These are phyloP conservation scores for Tetragnatha montana DNA, from an alignment of 2,888 invertebrate species.

Conservation along the genomic window DNA sequence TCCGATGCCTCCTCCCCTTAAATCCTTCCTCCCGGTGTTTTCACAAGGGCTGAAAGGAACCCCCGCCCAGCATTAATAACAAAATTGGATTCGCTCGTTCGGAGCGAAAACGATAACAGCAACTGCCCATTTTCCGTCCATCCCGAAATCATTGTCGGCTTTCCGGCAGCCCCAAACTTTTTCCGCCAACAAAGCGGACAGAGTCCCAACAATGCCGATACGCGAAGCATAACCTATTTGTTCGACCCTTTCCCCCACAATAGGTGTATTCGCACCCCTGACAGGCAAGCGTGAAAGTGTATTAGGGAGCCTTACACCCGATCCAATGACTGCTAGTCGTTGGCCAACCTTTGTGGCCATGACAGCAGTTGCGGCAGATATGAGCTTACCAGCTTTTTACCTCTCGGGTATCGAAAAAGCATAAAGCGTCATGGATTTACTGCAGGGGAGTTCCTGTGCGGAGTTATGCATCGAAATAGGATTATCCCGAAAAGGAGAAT, in stretches of 20 bases:
- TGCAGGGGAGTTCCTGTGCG: constrained; percentile 12
- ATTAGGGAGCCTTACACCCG: constrained; percentile 63
- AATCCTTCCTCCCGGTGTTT: constrained; percentile 9
- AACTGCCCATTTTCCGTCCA: constrained; percentile 56
- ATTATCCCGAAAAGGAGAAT: constrained; percentile 18
- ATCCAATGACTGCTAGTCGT: constrained; percentile 55
- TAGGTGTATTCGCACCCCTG: constrained; percentile 41
- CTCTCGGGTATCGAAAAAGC: constrained; percentile 36
- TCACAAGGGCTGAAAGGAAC: constrained; percentile 7
- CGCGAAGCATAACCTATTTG: constrained; percentile 70
- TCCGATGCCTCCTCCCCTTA: background rate
- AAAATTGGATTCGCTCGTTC: constrained; percentile 56
- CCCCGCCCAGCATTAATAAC: constrained; percentile 43
- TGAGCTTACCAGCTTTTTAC: constrained; percentile 61
- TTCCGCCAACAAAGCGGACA: constrained; percentile 50
- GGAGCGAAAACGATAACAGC: constrained; percentile 55
- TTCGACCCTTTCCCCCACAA: constrained; percentile 65
- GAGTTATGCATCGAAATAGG: constrained; percentile 24
- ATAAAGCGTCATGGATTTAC: constrained; percentile 47
- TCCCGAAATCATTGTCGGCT: constrained; percentile 59
- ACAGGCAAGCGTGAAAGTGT: constrained; percentile 68
- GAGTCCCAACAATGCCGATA: constrained; percentile 70
- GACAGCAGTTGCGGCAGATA: constrained; percentile 62
- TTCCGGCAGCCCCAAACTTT: constrained; percentile 20
- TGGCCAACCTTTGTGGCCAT: constrained; percentile 54